Conservation (phyloP, 2,797 vertebrate genomes). For the Falco concolor region DNA sequence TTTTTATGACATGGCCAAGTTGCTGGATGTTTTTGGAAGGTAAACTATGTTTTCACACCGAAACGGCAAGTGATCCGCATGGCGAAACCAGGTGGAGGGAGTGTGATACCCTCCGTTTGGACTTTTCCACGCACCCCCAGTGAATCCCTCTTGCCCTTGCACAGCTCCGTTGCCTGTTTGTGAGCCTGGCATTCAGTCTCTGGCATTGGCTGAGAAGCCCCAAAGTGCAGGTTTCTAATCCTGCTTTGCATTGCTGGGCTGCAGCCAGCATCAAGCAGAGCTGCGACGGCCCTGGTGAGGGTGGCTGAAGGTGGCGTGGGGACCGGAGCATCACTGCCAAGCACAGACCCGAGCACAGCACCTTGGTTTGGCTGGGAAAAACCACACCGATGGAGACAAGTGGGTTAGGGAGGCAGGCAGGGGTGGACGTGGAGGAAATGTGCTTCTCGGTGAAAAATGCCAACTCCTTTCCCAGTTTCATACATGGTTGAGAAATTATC, state of each 20-base stretch:
- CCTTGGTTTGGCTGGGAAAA: neutral
- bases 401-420: neutral
- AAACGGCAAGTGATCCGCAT: neutral
- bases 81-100: neutral
- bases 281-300: neutral
- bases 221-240: neutral
- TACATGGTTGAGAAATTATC: neutral
- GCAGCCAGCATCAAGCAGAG: neutral
- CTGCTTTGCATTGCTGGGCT: neutral
- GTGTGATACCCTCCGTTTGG: neutral
- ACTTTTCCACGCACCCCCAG: neutral
- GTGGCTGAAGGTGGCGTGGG: neutral
- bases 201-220: neutral
- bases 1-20: neutral
- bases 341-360: neutral
- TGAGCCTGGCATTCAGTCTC: neutral
- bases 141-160: neutral
- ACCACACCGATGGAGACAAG: accelerated
- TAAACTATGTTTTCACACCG: neutral
- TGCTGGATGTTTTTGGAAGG: neutral
- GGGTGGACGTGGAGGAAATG: neutral
- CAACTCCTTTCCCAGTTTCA: neutral
- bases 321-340: neutral
- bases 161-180: neutral
- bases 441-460: neutral